Base-by-base conservation (phyloP, 2,888 invertebrate genomes). In the Epiblema foenella region DNA sequence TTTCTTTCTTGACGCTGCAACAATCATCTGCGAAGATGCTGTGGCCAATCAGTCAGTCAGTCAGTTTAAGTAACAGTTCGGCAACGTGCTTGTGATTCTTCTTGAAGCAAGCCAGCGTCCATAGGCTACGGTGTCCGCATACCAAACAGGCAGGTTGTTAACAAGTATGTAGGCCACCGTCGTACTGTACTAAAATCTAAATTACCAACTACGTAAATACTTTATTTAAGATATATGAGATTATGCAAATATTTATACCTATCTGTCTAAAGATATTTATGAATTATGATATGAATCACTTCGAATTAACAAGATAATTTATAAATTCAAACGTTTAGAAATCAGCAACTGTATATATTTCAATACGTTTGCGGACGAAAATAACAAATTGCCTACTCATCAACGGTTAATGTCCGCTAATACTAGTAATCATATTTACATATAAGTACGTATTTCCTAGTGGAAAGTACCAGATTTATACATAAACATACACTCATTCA, bases 291-390 rank as follows among this genome's bases (percentile, higher is more conserved):
- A 46, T 46, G n/a, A 46, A 46, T 46, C 46, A 46, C 46, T 8
- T 46, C 15, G n/a, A 46, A 15, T 46, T 8, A 33, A 2, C 2
- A 33, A 33, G 33, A 3, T n/a, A 12, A 46, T 46, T 46, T 46
- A 46, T n/a, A 46, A 46, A n/a, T 46, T n/a, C n/a, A 46, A 46
- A n/a, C 46, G 8, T 46, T 46, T 46, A n/a, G n/a, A n/a, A 46
- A 8, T n/a, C 46, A 46, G 46, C 46, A n/a, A 46, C n/a, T 46
- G 46, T n/a, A n/a, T n/a, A n/a, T 8, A 46, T n/a, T 42, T 1
- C 42, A n/a, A 46, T 33, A 33, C n/a, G 46, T 46, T n/a, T n/a
- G n/a, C n/a, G 15, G n/a, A n/a, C 46, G 46, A n/a, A 46, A 46
- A 46, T n/a, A 46, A 5, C 5, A n/a, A 7, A n/a, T 0, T n/a